Base-by-base conservation (phyloP, 2,888 invertebrate genomes). In the Trissolcus brochymenae region DNA sequence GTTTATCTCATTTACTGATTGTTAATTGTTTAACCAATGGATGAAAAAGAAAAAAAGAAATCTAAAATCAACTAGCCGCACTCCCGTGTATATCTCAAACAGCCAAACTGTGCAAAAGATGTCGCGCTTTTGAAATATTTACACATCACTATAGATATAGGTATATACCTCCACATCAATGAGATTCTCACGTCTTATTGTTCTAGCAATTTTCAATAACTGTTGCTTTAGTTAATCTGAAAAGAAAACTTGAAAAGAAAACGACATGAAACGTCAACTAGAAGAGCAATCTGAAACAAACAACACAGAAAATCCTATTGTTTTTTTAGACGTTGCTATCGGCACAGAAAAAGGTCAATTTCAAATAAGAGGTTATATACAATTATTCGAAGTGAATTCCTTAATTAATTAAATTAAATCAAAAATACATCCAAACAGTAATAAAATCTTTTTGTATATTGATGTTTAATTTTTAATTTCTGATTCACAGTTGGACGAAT, bases 241-340 rank as follows among this genome's bases (percentile, higher is more conserved):
- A 16, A n/a, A 46, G 16, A 6, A 14, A 14, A 43, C n/a, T 4
- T 14, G 1, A n/a, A 46, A 46, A n/a, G 16, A n/a, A n/a, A 46
- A 46, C 1, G 16, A 14, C 46, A 35, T 35, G 46, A 55, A 51
- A 16, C 16, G 16, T 11, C 72, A 66, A 41, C 76, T 79, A 73
- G 71, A 76, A 43, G 35, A 55, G 16, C 53, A 62, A 29, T 46
- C 55, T 6, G 73, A 70, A 6, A 60, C 68, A 7, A 29, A 43
- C 16, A 6, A 16, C 19, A 51, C 56, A 81, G 16, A 83, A 6
- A 94, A 94, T 90, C 93, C 93, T 2, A 88, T 94, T 73, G 94
- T 95, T 59, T 95, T 91, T 87, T 89, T 95, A 76, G 95, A 95
- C 86, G 91, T 95, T 77, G 90, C 90, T 81, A 92, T 95, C 82